Percentiles rank a stretch among this genome's conserved stretches.
These are phyloP conservation scores for Drosophila phalerata DNA, from an alignment of 2,888 invertebrate species.

Conservation along the genomic window DNA sequence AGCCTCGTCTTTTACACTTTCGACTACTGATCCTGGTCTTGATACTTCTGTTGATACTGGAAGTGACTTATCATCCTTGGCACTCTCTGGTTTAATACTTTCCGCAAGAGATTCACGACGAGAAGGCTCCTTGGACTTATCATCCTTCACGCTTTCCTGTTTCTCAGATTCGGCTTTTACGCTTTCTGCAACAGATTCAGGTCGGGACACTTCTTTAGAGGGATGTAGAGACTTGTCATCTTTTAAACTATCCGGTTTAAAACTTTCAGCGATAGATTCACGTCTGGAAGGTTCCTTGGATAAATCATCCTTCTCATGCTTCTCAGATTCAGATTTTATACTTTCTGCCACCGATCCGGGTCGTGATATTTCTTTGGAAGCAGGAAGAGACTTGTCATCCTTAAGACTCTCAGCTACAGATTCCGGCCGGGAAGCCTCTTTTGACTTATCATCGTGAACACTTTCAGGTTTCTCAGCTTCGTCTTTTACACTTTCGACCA, in stretches of 20 bases:
- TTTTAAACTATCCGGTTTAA: conserved; percentile 12
- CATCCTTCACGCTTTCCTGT: conserved; percentile 33
- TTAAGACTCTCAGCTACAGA: conserved; percentile 39
- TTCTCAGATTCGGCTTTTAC: conserved; percentile 22
- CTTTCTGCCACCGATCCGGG: conserved; percentile 39
- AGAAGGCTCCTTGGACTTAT: conserved; percentile 38
- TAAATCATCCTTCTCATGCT: conserved; percentile 22
- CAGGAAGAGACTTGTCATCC: conserved; percentile 23
- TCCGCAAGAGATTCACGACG: conserved; percentile 32
- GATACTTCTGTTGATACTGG: conserved; percentile 24
- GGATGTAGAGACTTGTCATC: conserved; percentile 6
- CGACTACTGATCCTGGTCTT: conserved; percentile 28
- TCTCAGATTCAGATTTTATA: conserved; percentile 15
- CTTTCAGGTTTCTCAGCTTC: conserved; percentile 34
- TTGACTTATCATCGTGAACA: conserved; percentile 31
- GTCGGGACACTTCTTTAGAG: not conserved
- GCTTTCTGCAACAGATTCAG: not conserved
- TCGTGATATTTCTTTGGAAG: conserved; percentile 40
- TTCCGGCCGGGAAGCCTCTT: conserved; percentile 36
- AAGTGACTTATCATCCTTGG: conserved; percentile 34
- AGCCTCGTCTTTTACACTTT: conserved; percentile 28
- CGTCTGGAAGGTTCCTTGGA: conserved; percentile 41
- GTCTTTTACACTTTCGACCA: conserved; percentile 29
- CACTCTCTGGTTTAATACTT: conserved; percentile 6
- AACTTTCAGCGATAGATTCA: conserved; percentile 39